phyloP scores from a whole-genome alignment of 2,888 invertebrate genomes.

The Noctua janthina region DNA sequence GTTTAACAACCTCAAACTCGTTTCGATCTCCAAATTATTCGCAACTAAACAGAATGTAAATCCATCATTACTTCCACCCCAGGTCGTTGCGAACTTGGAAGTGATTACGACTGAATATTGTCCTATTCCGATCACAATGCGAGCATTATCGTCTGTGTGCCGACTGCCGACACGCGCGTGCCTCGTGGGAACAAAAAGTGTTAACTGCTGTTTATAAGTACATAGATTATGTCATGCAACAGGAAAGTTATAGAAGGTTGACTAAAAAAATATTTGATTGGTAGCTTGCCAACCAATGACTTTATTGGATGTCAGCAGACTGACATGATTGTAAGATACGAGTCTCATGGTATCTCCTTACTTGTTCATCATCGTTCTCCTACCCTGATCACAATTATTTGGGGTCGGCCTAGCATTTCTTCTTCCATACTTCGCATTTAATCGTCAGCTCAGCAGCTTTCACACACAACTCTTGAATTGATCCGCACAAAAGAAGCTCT shows the following conservation, averaged over 20 bases:
- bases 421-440: not conserved
- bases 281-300: not conserved
- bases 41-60: not conserved
- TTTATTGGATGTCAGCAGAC: not conserved
- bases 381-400: not conserved
- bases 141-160: conserved; percentile 12
- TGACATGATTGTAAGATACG: not conserved
- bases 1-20: conserved; percentile 5
- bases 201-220: conserved; percentile 41
- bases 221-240: not conserved
- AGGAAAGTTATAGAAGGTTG: conserved; percentile 9
- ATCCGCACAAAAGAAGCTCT: not conserved
- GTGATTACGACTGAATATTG: conserved; percentile 31
- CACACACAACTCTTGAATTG: not conserved
- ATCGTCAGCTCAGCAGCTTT: not conserved
- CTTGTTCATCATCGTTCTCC: not conserved
- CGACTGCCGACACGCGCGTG: conserved; percentile 16
- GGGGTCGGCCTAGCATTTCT: not conserved
- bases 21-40: conserved; percentile 20
- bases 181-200: conserved; percentile 15
- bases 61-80: conserved; percentile 1
- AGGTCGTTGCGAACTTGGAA: conserved; percentile 20
- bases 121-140: conserved; percentile 34
- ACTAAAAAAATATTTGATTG: not conserved
- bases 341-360: not conserved